Evolutionary conservation across 2,888 invertebrate species (phyloP).

Genomic region (Epistrophe eligans): DNA sequence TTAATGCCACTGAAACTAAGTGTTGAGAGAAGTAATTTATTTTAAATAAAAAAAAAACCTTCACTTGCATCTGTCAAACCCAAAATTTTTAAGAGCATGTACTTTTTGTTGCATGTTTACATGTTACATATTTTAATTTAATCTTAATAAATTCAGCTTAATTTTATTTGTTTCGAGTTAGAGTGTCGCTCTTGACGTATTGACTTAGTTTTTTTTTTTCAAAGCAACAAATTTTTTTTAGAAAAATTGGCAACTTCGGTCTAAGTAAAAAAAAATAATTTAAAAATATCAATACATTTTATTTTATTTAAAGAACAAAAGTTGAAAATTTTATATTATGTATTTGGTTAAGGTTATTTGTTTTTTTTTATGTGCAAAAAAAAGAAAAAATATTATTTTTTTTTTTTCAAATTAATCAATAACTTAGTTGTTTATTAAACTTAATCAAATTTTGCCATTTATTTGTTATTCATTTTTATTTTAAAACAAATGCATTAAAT

Average conservation of each 20-base stretch:
- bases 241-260: neutral
- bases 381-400: neutral
- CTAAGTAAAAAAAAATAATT: neutral
- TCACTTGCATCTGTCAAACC: neutral
- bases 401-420: neutral
- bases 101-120: neutral
- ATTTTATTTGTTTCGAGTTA: neutral
- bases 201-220: neutral
- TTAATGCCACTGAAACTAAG: no score
- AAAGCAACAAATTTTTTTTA: neutral
- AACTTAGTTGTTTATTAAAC: neutral
- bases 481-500: constrained; percentile 41
- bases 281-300: neutral
- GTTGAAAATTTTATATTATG: no score
- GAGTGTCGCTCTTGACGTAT: neutral
- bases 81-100: neutral
- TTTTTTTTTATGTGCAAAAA: neutral
- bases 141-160: neutral
- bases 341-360: no score
- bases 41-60: neutral
- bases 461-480: neutral
- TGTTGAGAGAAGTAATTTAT: no score
- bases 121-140: neutral
- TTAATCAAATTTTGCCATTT: neutral
- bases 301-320: neutral